Conservation (phyloP, 2,113 vertebrate species). For the Silurus asotus region DNA sequence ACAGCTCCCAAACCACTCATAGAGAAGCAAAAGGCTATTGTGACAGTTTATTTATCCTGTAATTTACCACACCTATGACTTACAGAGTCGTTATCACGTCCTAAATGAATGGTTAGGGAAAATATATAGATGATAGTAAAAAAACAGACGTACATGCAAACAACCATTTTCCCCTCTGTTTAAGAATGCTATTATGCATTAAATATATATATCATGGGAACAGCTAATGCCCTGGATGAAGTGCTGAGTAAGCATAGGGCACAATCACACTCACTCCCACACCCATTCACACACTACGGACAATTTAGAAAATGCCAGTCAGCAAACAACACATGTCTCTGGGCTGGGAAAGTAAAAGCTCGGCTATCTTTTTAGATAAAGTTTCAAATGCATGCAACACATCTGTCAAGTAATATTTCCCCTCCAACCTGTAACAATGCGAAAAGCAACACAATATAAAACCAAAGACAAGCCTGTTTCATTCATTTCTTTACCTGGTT, state of each 20-base stretch:
- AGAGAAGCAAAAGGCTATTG: background rate
- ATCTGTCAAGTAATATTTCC: background rate
- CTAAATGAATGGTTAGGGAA: background rate
- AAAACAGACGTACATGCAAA: background rate
- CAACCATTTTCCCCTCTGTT: background rate
- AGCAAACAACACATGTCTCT: too few species aligned
- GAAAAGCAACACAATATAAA: background rate
- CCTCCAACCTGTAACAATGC: background rate
- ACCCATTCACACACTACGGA: too few species aligned
- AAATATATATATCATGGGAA: background rate
- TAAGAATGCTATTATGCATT: background rate
- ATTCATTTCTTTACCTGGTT: background rate
- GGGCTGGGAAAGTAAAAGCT: too few species aligned
- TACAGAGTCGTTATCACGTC: background rate
- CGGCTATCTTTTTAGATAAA: too few species aligned
- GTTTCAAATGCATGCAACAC: background rate
- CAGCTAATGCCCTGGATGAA: too few species aligned
- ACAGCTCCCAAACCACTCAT: background rate
- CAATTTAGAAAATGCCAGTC: too few species aligned
- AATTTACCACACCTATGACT: background rate
- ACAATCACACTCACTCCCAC: too few species aligned
- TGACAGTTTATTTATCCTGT: conserved; percentile 8
- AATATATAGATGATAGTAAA: background rate
- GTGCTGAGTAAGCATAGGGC: too few species aligned
- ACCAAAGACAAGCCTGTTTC: background rate